Evolutionary conservation across 2,113 vertebrate genomes (phyloP), one percentile per base, ranked within the genome.

Genomic region (Scomber japonicus): DNA sequence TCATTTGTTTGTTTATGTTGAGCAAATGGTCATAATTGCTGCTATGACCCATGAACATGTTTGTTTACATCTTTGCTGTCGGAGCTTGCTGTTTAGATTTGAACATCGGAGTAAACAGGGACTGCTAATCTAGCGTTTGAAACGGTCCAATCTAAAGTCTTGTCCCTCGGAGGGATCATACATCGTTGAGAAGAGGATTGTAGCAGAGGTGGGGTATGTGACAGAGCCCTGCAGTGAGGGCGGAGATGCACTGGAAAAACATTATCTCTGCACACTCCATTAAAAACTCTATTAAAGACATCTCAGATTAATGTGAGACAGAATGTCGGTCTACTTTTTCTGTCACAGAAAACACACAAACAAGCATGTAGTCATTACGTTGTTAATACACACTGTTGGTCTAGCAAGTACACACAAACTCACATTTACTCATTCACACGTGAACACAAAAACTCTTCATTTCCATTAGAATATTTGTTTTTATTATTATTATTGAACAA

Each of bases 1-100:
- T 84, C 46, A 66, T 80, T 70, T 83, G 53, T 69, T 78, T 93
- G 86, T 91, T 93, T 93, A 90, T 70, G 57, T 67, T 54, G 35
- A 51, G 14, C 46, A 91, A 91, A 89, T 89, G 30, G n/a, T 75
- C 84, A 70, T 89, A 92, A 94, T 92, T 91, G 74, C 72, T 15
- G 57, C 71, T 50, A 5, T 80, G 74, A 81, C 76, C 68, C 71
- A 64, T 80, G 56, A 75, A 70, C 81, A 73, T 78, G 51, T 51
- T 24, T 81, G 87, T 87, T 86, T 83, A 73, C 65, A 61, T 89
- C 56, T 76, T 59, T 11, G 1, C 84, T 56, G 65, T 67, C 75
- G 62, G 49, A 27, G 62, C 59, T 68, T 31, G 45, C 76, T 84
- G 81, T 81, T 88, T 88, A 60, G 27, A 78, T 76, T 71, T 56